These are phyloP conservation scores for Apogon talboti DNA, from an alignment of 2,797 vertebrate genomes.

Conservation along the genomic window DNA sequence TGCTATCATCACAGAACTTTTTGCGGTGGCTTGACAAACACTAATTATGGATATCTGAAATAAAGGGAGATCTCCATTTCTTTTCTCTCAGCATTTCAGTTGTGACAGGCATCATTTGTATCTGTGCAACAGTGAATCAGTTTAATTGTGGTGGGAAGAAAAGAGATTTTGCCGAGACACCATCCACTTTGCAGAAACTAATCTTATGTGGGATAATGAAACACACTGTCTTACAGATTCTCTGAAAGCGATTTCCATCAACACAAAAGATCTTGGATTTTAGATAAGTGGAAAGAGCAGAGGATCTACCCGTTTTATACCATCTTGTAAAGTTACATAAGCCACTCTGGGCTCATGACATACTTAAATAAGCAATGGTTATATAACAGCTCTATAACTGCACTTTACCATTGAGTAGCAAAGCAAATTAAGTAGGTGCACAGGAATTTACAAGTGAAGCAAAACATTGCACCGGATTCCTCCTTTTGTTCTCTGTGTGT, in stretches of 20 bases:
- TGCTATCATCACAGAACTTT: constrained; percentile 48
- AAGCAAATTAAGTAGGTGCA: constrained; percentile 82
- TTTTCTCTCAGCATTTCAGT: constrained; percentile 31
- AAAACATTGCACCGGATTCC: constrained; percentile 83
- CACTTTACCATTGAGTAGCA: constrained; percentile 77
- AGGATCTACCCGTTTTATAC: constrained; percentile 77
- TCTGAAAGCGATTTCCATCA: constrained; percentile 66
- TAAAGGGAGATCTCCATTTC: constrained; percentile 38
- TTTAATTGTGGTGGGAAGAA: constrained; percentile 46
- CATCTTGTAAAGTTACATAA: constrained; percentile 86
- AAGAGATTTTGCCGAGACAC: constrained; percentile 29
- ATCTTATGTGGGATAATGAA: constrained; percentile 70
- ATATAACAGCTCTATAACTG: constrained; percentile 80
- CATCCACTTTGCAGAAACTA: constrained; percentile 57
- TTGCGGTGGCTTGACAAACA: constrained; percentile 46
- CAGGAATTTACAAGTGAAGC: constrained; percentile 84
- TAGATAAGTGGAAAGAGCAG: constrained; percentile 71
- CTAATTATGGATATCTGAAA: constrained; percentile 60
- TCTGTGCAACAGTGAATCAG: constrained; percentile 35
- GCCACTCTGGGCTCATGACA: constrained; percentile 83
- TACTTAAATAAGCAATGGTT: constrained; percentile 85
- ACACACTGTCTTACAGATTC: constrained; percentile 46
- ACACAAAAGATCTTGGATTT: constrained; percentile 72
- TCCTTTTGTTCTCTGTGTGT: constrained; percentile 82
- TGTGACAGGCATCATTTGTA: constrained; percentile 51